Percentiles rank a stretch among this genome's conserved stretches.
Evolutionary conservation across 2,888 invertebrate genomes (phyloP).

Genomic region (Pristionchus mayeri): DNA sequence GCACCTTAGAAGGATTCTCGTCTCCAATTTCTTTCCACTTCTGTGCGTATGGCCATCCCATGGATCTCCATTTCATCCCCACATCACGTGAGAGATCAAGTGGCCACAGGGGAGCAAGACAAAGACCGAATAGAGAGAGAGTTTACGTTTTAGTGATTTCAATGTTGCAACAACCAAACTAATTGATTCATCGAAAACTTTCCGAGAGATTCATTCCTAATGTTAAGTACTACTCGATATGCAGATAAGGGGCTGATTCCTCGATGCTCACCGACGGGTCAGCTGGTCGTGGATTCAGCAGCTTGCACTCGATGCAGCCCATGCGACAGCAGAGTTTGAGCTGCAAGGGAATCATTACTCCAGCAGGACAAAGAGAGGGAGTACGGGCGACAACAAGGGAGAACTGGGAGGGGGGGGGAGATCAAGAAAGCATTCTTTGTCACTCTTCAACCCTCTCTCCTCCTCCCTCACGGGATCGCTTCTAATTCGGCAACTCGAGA

Average conservation of each 20-base stretch:
- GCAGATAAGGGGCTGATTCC: too few species aligned
- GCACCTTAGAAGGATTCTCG: slow-evolving; percentile 28
- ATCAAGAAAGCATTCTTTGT: slow-evolving; percentile 14
- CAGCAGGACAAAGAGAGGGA: neutral
- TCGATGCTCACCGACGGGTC: slow-evolving; percentile 40
- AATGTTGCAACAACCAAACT: too few species aligned
- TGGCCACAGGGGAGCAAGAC: neutral
- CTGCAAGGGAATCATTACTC: neutral
- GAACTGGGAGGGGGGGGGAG: neutral
- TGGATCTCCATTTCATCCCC: neutral
- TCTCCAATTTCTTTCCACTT: neutral
- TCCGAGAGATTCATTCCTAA: too few species aligned
- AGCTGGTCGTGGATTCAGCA: slow-evolving; percentile 49
- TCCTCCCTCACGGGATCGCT: slow-evolving; percentile 10
- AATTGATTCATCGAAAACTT: too few species aligned
- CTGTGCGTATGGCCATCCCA: too few species aligned
- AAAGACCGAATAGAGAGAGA: too few species aligned
- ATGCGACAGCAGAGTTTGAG: neutral
- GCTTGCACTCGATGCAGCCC: slow-evolving; percentile 49
- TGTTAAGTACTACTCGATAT: too few species aligned
- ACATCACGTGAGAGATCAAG: slow-evolving; percentile 20
- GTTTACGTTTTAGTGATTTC: too few species aligned
- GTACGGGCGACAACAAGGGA: neutral
- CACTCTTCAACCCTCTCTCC: neutral
- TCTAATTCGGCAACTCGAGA: slow-evolving; percentile 6